A percentile compares a stretch with the other conserved stretches of the same genome.
These are phyloP conservation scores for Pelosia muscerda DNA, from an alignment of 2,888 invertebrate species.

Conservation along the genomic window DNA sequence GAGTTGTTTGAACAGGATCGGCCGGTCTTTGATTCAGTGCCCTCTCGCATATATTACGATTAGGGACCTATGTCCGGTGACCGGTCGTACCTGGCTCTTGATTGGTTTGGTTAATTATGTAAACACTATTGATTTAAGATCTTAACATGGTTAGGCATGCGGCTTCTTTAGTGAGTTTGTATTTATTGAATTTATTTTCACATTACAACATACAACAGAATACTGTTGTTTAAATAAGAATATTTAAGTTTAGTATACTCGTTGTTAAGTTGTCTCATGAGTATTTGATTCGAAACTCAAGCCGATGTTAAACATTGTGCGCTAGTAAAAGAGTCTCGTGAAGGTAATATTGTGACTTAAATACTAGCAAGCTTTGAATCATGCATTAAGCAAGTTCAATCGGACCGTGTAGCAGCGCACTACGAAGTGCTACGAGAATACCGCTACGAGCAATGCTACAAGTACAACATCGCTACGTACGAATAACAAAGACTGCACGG, in stretches of 20 bases:
- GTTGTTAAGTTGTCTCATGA: background rate
- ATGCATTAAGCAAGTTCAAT: slow-evolving; percentile 15
- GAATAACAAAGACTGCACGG: slow-evolving; percentile 49
- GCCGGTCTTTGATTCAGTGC: slow-evolving; percentile 52
- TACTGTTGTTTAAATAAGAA: too few relatives aligned
- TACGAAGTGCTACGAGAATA: slow-evolving; percentile 21
- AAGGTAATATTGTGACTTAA: background rate
- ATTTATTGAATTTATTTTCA: background rate
- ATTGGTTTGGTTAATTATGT: slow-evolving; percentile 29
- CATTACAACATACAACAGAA: too few relatives aligned
- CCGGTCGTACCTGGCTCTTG: slow-evolving; percentile 43
- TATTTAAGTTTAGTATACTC: too few relatives aligned
- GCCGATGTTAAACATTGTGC: background rate
- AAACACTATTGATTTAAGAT: slow-evolving; percentile 31
- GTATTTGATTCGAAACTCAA: background rate
- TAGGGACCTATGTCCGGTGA: slow-evolving; percentile 44
- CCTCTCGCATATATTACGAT: slow-evolving; percentile 53
- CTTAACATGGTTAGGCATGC: slow-evolving; percentile 5
- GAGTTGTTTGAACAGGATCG: slow-evolving; percentile 57
- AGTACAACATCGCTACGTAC: slow-evolving; percentile 21
- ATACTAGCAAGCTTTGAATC: background rate
- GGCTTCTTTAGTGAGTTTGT: background rate
- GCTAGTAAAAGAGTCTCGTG: background rate
- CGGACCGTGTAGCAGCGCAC: slow-evolving; percentile 20
- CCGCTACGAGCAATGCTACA: slow-evolving; percentile 18